phyloP scores from a whole-genome alignment of 2,113 vertebrate species.

The Herpetotheres cachinnans region DNA sequence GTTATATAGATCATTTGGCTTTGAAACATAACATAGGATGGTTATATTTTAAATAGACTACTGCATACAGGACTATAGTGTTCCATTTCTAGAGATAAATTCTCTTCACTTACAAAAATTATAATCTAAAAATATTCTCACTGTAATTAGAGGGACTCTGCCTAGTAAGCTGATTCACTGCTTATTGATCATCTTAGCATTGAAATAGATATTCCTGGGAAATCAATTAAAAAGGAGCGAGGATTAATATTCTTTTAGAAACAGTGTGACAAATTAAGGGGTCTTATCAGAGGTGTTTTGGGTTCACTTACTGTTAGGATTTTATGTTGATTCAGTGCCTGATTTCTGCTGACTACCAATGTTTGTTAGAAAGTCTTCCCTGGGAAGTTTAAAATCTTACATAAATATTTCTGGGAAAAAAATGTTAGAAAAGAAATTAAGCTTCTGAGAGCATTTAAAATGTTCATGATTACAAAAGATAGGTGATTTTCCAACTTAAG shows the following conservation, averaged over 20 bases:
- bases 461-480: neutral
- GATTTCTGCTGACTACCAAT: neutral
- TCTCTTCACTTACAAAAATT: neutral
- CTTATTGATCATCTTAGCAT: neutral
- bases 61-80: neutral
- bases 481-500: neutral
- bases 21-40: neutral
- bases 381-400: neutral
- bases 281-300: neutral
- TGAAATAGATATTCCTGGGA: neutral
- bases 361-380: neutral
- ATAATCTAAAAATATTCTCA: neutral
- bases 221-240: neutral
- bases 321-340: neutral
- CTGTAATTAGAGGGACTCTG: neutral
- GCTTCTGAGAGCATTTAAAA: neutral
- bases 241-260: neutral
- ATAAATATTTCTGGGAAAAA: neutral
- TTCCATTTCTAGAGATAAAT: neutral
- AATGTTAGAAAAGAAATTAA: neutral
- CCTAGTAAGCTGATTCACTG: neutral
- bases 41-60: neutral
- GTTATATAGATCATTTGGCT: neutral
- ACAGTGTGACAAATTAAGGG: neutral
- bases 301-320: neutral